Evolutionary conservation across 2,113 vertebrate species (phyloP).

Genomic region (Hiodon tergisus): DNA sequence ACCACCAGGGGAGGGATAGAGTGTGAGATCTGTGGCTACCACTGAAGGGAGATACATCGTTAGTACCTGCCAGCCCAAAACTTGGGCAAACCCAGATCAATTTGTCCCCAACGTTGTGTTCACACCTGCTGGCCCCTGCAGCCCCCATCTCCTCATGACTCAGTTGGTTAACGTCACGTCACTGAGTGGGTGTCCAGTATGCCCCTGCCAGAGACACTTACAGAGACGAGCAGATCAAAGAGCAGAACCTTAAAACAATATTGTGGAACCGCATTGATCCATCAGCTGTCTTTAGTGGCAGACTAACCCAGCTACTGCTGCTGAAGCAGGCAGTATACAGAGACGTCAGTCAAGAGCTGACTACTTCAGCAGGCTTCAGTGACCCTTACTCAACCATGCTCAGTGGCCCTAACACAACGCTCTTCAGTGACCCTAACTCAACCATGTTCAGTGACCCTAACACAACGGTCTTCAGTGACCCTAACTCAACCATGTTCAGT

Average conservation of each 20-base stretch:
- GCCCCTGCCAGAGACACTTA: not conserved
- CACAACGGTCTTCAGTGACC: too few species aligned
- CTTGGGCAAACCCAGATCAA: constrained; percentile 24
- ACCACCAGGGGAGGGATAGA: constrained; percentile 45
- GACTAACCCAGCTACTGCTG: not conserved
- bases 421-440: too few species aligned
- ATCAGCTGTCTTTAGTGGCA: not conserved
- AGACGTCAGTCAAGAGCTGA: not conserved
- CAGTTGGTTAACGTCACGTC: constrained; percentile 32
- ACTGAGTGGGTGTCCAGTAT: constrained; percentile 19
- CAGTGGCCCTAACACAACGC: too few species aligned
- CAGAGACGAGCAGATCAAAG: constrained; percentile 4
- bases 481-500: too few species aligned
- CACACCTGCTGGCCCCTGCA: constrained; percentile 49
- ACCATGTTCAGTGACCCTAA: too few species aligned
- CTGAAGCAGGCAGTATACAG: too few species aligned
- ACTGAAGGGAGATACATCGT: constrained; percentile 26
- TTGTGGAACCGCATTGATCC: constrained; percentile 7
- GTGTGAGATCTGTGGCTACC: constrained; percentile 17
- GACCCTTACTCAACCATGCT: too few species aligned
- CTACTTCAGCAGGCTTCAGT: too few species aligned
- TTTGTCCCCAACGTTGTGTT: constrained; percentile 20
- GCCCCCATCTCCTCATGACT: constrained; percentile 35
- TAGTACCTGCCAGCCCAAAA: constrained; percentile 16
- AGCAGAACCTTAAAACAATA: not conserved